Evolutionary conservation across 2,113 vertebrate species (phyloP), one percentile per base, ranked within the genome.

Genomic region (Tursiops truncatus): DNA sequence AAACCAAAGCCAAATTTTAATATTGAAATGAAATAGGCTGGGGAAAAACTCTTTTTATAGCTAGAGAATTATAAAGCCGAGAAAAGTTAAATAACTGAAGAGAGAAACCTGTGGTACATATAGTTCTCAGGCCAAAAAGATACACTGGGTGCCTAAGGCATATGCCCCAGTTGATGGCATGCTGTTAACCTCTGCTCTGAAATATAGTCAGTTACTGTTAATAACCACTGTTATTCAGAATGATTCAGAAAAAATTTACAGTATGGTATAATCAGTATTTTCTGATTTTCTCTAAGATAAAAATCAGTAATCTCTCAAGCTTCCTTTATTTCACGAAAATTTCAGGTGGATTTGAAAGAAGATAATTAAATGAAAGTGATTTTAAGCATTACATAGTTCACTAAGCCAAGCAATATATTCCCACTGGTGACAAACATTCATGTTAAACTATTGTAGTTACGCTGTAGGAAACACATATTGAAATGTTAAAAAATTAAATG

Each of bases 401-500:
- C 50, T 73, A 83, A 33, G 44, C 14, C 2, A 12, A 79, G 60
- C 25, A 84, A 65, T 65, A 89, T 25, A 67, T 6, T 71, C 67
- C 93, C 62, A 95, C 38, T 89, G 50, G 13, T 33, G n/a, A 95
- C 7, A 92, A 82, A 80, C 5, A 36, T 82, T 89, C 38, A 81
- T 38, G 26, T 65, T 91, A 87, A 93, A 53, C 50, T 94, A 86
- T 13, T 92, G 4, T 53, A 90, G 23, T 62, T 67, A 87, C 8
- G 26, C 9, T 91, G n/a, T 33, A 38, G 21, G 38, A 70, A 80
- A 82, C 2, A 25, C 60, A 53, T 89, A 95, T 68, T 41, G 53
- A 92, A 91, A 33, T 18, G 33, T 82, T 83, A 67, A 92, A 94
- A 67, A 87, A 87, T 83, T 62, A 95, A 87, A n/a, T n/a, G 65